Evolutionary conservation across 1,140 invertebrate genomes (phyloP).

Genomic region (Platyscapa corneri): DNA sequence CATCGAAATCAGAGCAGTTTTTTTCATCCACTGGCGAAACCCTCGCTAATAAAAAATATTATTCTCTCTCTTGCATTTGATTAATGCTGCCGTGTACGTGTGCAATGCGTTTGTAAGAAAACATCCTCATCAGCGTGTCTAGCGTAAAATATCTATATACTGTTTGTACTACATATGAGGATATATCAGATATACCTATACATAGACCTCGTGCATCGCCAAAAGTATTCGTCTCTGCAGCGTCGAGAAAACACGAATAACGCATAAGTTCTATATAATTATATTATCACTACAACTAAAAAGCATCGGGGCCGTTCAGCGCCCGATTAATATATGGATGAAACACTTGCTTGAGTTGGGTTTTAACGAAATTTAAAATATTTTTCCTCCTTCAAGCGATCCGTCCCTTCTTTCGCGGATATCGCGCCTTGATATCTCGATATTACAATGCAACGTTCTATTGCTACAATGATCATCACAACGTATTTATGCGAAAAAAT

Average conservation of each 20-base stretch:
- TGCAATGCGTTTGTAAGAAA: not conserved
- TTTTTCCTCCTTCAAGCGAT: not conserved
- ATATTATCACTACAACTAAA: not conserved
- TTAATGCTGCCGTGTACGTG: not conserved
- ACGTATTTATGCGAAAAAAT: not conserved
- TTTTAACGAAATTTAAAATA: not conserved
- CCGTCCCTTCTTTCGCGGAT: too few species aligned
- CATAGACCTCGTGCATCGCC: not conserved
- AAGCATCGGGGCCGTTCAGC: not conserved
- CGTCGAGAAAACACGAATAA: not conserved
- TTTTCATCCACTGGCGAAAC: not conserved
- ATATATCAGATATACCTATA: conserved; percentile 10
- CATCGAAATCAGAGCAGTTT: conserved; percentile 5
- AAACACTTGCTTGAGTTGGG: not conserved
- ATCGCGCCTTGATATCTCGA: too few species aligned
- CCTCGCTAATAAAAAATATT: conserved; percentile 18
- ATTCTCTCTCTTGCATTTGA: not conserved
- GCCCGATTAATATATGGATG: not conserved
- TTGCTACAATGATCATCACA: not conserved
- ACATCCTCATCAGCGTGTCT: not conserved
- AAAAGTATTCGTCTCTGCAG: not conserved
- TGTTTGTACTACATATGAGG: not conserved
- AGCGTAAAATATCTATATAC: conserved; percentile 18
- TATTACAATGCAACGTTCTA: not conserved
- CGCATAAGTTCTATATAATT: conserved; percentile 6